phyloP scores from a whole-genome alignment of 2,797 vertebrate species.

The Pantherophis vulpinus region DNA sequence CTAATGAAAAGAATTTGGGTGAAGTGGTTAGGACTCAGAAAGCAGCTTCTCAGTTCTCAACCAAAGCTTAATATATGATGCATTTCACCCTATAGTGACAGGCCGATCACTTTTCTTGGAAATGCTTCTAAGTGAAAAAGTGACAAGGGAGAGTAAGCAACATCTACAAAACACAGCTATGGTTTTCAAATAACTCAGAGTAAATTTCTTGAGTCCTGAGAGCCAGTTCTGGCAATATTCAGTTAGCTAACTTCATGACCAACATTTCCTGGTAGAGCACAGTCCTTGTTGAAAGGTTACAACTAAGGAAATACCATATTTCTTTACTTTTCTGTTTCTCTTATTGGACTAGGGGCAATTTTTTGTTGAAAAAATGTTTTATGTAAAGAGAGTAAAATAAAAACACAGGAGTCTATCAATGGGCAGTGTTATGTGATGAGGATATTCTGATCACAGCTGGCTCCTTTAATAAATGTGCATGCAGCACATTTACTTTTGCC shows the following conservation, averaged over 20 bases:
- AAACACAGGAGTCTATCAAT: background rate
- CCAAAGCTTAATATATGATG: fast-evolving
- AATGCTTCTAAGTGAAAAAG: background rate
- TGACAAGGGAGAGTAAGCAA: background rate
- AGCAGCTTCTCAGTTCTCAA: fast-evolving
- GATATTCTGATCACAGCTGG: background rate
- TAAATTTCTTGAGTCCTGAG: background rate
- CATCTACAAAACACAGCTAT: background rate
- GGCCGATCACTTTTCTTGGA: background rate
- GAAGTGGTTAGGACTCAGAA: background rate
- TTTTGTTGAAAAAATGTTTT: background rate
- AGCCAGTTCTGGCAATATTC: background rate
- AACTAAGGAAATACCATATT: background rate
- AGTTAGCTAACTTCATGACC: background rate
- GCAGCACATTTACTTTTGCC: background rate
- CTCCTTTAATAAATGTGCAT: background rate
- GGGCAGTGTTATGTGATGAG: background rate
- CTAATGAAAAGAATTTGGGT: background rate
- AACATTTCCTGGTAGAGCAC: background rate
- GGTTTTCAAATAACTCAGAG: background rate
- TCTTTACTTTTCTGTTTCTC: background rate
- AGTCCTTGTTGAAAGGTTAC: background rate
- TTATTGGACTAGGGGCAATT: background rate
- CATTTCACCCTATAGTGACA: background rate
- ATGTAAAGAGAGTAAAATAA: background rate